Base-by-base conservation (phyloP, 2,113 vertebrate species). In the Piaya cayana region DNA sequence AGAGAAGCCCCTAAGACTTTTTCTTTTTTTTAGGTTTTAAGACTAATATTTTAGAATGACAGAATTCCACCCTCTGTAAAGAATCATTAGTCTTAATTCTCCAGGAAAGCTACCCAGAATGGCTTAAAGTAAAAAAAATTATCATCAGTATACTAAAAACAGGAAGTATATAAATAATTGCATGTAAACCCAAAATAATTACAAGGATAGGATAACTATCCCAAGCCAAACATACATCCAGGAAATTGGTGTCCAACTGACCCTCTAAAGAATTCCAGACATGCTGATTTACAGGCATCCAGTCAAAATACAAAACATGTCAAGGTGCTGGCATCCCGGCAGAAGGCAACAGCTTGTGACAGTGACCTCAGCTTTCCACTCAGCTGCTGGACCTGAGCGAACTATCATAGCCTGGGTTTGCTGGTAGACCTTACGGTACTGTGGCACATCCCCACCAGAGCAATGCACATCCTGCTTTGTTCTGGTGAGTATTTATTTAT, bases 201-300 rank as follows among this genome's bases (percentile, higher is more conserved):
- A 85, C 55, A 92, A 72, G 72, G 53, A 43, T 52, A n/a, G 86
- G 32, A 59, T 82, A 77, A 89, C 47, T 76, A 80, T 65, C 43
- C 76, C 56, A 83, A 88, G 79, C 55, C 30, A 86, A 88, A 80
- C 18, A 32, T 50, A 26, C n/a, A 82, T 67, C 32, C 90, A 88
- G 94, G 85, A 94, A 96, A 80, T 13, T 32, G 27, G 12, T 87
- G 42, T 55, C 74, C 82, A 90, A 14, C 63, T 94, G 68, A 71
- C 55, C 59, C 29, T 67, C 30, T 53, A 20, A 95, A 91, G 85
- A 94, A 97, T 93, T 90, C 60, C 75, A 93, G 34, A 90, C 75
- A 82, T 93, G 87, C 76, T 74, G n/a, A 77, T 82, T 91, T 95
- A 53, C 60, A 69, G 42, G 82, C 63, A 74, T 82, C 50, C 65